A percentile compares a stretch with the other conserved stretches of the same genome.
phyloP scores from a whole-genome alignment of 1,140 invertebrate genomes.

The Drosophila orosa region DNA sequence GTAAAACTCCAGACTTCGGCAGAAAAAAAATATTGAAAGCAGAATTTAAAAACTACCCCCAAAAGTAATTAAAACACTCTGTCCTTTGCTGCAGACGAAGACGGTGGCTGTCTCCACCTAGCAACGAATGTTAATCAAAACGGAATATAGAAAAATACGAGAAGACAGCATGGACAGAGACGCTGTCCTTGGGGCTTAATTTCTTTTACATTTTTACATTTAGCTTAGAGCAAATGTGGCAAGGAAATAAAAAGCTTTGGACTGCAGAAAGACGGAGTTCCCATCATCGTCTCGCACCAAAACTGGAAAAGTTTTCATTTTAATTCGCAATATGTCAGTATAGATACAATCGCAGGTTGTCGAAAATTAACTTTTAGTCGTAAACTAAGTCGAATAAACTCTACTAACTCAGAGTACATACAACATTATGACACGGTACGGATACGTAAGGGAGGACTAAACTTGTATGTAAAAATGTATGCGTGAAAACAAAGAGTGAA shows the following conservation, averaged over 20 bases:
- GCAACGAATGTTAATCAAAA: conserved; percentile 76
- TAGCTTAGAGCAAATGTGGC: conserved; percentile 34
- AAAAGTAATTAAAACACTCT: conserved; percentile 78
- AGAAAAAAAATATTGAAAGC: conserved; percentile 20
- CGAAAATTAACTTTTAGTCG: background rate
- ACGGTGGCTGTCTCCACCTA: conserved; percentile 18
- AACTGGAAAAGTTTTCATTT: background rate
- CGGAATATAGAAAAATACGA: conserved; percentile 66
- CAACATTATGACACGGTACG: too few species aligned
- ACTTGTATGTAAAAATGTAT: background rate
- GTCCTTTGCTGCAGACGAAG: conserved; percentile 49
- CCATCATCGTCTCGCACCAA: background rate
- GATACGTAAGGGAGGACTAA: background rate
- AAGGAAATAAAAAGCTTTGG: conserved; percentile 2
- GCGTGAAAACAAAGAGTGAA: background rate
- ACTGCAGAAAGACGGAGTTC: background rate
- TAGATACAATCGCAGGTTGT: background rate
- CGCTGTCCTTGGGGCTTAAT: conserved; percentile 76
- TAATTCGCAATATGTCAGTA: background rate
- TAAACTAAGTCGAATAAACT: background rate
- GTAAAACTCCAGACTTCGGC: conserved; percentile 24
- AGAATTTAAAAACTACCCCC: conserved; percentile 70
- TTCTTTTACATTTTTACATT: conserved; percentile 77
- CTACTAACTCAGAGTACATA: background rate
- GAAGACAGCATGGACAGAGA: conserved; percentile 45